Evolutionary conservation across 2,113 vertebrate genomes (phyloP), one percentile per base, ranked within the genome.

Genomic region (Tenebrosternarchus preto): DNA sequence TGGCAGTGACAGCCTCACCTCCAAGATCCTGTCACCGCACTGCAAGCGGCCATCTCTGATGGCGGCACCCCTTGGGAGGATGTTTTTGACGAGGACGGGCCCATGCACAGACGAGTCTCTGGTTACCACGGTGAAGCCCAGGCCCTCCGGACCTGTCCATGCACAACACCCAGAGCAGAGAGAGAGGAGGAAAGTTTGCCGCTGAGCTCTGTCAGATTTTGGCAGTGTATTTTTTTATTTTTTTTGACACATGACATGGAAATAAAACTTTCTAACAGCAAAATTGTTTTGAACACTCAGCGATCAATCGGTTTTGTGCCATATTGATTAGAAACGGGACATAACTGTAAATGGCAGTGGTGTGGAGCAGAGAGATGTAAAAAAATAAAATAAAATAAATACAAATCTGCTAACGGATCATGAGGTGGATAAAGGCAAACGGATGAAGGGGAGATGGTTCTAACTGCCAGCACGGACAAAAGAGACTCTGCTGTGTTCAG

Each of bases 61-160:
- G 56, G 98, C 98, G 64, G 98, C 98, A 85, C 98, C 97, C 59
- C 96, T 95, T 16, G 96, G 94, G 24, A 99, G 92, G 89, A 99
- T 98, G 86, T 98, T 99, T 89, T 99, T 99, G 75, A 99, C 96
- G 27, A 98, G 95, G 88, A 99, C 96, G 0, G 95, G 96, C 15
- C 95, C 95, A 0, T 98, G 96, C 4, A 97, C 90, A 31, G 96
- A 95, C 63, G 98, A 98, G 77, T 99, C 98, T 91, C 97, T 96
- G 78, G 98, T 99, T 78, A 99, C 97, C 2, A 99, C 97, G 0
- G 98, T 99, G 85, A 99, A 99, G 50, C 98, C 98, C 80, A 99
- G 95, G 64, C 98, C 98, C 86, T 99, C 98, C 3, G 94, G 88
- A 86, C 98, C 98, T 99, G 88, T 12, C 61, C 20, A 89, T 81